phyloP scores from a whole-genome alignment of 2,797 vertebrate species.

The Urosaurus nigricauda region DNA sequence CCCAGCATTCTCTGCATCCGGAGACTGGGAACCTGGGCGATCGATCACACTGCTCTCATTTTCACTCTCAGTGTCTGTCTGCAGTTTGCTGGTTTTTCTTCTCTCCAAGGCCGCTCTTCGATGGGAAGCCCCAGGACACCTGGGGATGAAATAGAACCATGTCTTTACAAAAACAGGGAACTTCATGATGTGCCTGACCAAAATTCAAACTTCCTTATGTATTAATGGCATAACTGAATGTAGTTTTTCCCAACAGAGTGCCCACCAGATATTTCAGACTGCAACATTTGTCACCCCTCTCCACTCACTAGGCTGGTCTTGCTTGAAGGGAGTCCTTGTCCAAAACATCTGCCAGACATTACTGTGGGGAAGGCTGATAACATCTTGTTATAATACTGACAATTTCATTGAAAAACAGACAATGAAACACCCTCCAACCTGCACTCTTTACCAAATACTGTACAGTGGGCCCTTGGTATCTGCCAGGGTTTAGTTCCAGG shows the following conservation, averaged over 20 bases:
- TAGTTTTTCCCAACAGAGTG: not conserved
- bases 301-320: not conserved
- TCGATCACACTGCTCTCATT: conserved; percentile 78
- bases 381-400: not conserved
- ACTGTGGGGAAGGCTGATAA: not conserved
- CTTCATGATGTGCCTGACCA: not conserved
- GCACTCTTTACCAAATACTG: too few relatives aligned
- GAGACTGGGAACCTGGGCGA: conserved; percentile 77
- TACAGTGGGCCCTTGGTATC: too few relatives aligned
- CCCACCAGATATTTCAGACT: not conserved
- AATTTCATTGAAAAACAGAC: not conserved
- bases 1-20: conserved; percentile 85
- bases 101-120: conserved; percentile 86
- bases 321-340: not conserved
- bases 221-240: not conserved
- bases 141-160: conserved; percentile 70
- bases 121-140: conserved; percentile 93
- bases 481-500: too few relatives aligned
- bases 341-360: not conserved
- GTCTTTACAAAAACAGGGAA: conserved; percentile 26
- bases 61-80: conserved; percentile 80
- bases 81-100: conserved; percentile 81
- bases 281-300: not conserved
- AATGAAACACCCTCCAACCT: not conserved
- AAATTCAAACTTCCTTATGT: not conserved